Evolutionary conservation across 2,113 vertebrate species (phyloP).

Genomic region (Thalassoma bifasciatum): DNA sequence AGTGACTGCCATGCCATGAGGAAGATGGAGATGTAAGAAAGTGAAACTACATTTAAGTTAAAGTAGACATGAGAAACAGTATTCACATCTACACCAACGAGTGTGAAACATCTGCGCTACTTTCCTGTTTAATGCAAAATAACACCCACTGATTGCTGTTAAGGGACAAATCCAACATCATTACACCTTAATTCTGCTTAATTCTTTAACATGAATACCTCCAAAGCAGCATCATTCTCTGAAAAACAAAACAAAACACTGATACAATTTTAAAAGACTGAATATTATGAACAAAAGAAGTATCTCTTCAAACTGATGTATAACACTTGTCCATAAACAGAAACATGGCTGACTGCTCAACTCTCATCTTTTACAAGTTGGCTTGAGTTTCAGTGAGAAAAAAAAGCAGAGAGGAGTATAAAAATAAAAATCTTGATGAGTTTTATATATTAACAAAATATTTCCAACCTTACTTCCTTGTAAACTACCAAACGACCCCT

Average conservation of each 20-base stretch:
- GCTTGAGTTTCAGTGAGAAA: background rate
- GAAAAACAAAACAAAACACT: too few species aligned
- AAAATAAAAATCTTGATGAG: slow-evolving; percentile 2
- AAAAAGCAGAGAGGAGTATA: background rate
- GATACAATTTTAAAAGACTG: too few species aligned
- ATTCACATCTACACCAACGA: background rate
- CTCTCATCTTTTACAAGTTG: background rate
- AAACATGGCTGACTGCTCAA: too few species aligned
- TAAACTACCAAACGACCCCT: background rate
- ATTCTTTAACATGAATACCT: too few species aligned
- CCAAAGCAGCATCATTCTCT: too few species aligned
- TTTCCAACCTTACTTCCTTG: background rate
- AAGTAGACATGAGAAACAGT: background rate
- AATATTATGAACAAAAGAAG: too few species aligned
- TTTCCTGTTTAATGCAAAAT: background rate
- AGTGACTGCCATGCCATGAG: background rate
- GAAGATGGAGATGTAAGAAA: background rate
- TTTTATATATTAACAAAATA: background rate
- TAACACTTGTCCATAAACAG: too few species aligned
- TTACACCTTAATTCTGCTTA: too few species aligned
- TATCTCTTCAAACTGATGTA: too few species aligned
- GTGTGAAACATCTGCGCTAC: background rate
- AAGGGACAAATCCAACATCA: background rate
- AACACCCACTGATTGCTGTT: background rate
- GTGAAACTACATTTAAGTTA: background rate